Base-by-base conservation (phyloP, 2,888 invertebrate genomes). In the Ichneumon xanthorius region DNA sequence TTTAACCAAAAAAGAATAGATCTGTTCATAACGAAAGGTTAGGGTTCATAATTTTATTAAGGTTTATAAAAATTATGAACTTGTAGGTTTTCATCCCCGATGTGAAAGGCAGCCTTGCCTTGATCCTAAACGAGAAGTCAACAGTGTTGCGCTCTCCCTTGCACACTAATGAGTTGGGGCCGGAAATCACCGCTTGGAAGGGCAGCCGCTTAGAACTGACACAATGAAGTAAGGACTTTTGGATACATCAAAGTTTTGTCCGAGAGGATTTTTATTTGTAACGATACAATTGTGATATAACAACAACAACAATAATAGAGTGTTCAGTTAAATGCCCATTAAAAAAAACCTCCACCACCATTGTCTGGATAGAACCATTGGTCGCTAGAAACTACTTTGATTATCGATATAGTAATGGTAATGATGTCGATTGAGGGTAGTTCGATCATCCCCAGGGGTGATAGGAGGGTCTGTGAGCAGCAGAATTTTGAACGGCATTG, bases 401-500 rank as follows among this genome's bases (percentile, higher is more conserved):
- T 73, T 65, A 77, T 53, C 48, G 61, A 26, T 76, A 72, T 50
- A n/a, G 33, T 70, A 50, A 55, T 71, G 26, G 48, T 53, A 22
- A 11, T 50, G 30, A 45, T 7, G 40, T 22, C 37, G 5, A 33
- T 71, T 14, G 45, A 75, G 33, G 2, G 2, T 61, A 1, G 61
- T 16, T 6, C 22, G 14, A 75, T 89, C 81, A 92, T 82, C 91
- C 90, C 94, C 94, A 93, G 3, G 92, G 90, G 78, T 91, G 91
- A 78, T 87, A 76, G 9, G 85, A 33, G 1, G 90, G 84, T 78
- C 92, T 94, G 30, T 90, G 90, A 7, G 80, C 89, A 0, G 90
- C 90, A 7, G 89, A 87, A 53, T 92, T 89, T 63, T 93, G 92
- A 0, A 94, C 87, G 0, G 93, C 93, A n/a, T 90, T 90, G 3